Conservation (phyloP, 2,113 vertebrate species). For the Coturnix japonica region DNA sequence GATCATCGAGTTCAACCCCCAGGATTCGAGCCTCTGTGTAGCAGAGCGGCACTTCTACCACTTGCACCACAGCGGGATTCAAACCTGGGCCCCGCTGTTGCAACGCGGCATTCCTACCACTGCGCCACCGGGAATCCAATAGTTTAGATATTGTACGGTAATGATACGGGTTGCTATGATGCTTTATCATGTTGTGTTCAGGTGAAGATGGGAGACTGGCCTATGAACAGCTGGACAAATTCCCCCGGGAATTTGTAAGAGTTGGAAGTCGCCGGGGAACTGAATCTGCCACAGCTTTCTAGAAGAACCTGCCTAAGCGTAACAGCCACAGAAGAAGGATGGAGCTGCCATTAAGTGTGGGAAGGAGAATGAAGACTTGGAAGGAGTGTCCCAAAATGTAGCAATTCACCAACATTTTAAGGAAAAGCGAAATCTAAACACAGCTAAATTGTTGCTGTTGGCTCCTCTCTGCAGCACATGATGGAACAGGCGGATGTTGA, state of each 20-base stretch:
- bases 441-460: not conserved
- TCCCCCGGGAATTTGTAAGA: slow-evolving; percentile 84
- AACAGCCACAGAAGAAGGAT: not conserved
- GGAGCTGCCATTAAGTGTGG: slow-evolving; percentile 22
- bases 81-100: too few relatives aligned
- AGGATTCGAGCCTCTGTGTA: too few relatives aligned
- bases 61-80: too few relatives aligned
- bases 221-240: slow-evolving; percentile 91
- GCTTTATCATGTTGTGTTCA: slow-evolving; percentile 56
- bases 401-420: not conserved
- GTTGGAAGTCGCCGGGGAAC: slow-evolving; percentile 82
- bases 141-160: not conserved
- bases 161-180: not conserved
- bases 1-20: too few relatives aligned
- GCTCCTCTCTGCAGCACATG: slow-evolving; percentile 15
- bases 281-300: slow-evolving; percentile 89
- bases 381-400: slow-evolving; percentile 12
- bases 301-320: not conserved
- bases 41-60: too few relatives aligned
- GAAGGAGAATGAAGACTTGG: not conserved
- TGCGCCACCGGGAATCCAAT: too few relatives aligned
- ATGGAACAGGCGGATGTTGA: slow-evolving; percentile 26
- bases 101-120: too few relatives aligned
- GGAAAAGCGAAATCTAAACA: not conserved
- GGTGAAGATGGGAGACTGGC: slow-evolving; percentile 94